Conservation (phyloP, 2,797 vertebrate species). For the Sebastes cheni region DNA sequence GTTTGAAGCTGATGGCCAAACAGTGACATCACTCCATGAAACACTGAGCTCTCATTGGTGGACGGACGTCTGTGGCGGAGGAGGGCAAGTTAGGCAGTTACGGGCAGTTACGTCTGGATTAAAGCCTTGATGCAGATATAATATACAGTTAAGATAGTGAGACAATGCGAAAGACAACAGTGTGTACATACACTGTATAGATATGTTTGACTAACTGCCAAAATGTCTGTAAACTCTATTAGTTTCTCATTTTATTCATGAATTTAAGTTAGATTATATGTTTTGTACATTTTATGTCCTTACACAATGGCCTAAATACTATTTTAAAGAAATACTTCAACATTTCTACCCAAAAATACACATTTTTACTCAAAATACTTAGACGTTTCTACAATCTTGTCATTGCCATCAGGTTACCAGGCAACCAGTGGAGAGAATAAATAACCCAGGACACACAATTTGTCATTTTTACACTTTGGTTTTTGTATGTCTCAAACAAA, state of each 20-base stretch:
- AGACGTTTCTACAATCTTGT: neutral
- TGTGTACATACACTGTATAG: neutral
- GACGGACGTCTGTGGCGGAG: neutral
- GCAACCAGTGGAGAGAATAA: neutral
- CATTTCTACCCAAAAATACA: neutral
- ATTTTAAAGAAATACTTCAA: neutral
- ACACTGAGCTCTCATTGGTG: constrained; percentile 9
- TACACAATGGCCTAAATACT: neutral
- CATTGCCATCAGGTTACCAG: neutral
- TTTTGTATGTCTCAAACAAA: neutral
- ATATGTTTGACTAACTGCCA: neutral
- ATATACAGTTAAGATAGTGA: neutral
- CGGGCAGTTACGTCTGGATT: constrained; percentile 22
- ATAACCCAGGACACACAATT: neutral
- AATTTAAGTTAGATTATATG: neutral
- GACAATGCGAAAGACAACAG: neutral
- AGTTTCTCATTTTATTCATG: neutral
- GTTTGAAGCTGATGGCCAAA: constrained; percentile 24
- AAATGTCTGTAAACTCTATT: neutral
- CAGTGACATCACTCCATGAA: constrained; percentile 52
- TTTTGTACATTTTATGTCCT: neutral
- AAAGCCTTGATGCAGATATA: neutral
- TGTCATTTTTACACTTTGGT: neutral
- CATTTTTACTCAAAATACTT: neutral
- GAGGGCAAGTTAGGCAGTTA: neutral